These are phyloP conservation scores for Petrocephalus schoutedeni DNA, from an alignment of 2,797 vertebrate species.

Conservation along the genomic window DNA sequence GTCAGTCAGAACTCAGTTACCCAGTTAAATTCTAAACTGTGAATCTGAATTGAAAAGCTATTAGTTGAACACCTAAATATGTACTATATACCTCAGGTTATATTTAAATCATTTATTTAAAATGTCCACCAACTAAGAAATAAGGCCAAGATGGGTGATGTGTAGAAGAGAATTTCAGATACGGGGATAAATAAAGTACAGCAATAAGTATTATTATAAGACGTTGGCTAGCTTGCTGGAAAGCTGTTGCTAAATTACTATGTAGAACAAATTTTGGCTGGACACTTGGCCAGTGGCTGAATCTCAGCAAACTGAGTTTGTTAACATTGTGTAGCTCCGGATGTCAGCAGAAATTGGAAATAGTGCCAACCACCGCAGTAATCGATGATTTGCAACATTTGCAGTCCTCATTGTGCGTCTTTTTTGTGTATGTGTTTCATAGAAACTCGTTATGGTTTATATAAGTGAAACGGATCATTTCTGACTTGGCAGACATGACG, in stretches of 20 bases:
- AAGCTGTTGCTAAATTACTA: background rate
- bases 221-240: background rate
- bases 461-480: too few relatives aligned
- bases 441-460: background rate
- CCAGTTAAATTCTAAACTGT: background rate
- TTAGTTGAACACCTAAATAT: background rate
- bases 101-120: background rate
- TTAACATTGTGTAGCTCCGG: background rate
- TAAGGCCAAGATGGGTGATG: background rate
- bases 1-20: background rate
- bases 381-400: background rate
- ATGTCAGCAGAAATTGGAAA: background rate
- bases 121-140: background rate
- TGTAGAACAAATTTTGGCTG: background rate
- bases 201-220: background rate
- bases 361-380: background rate
- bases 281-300: background rate
- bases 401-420: background rate
- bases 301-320: background rate
- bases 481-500: too few relatives aligned
- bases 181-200: background rate
- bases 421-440: background rate
- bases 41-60: background rate
- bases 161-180: background rate
- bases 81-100: background rate